A percentile compares a stretch with the other conserved stretches of the same genome.
Conservation (phyloP, 2,113 vertebrate genomes). For the Gambusia holbrooki region DNA sequence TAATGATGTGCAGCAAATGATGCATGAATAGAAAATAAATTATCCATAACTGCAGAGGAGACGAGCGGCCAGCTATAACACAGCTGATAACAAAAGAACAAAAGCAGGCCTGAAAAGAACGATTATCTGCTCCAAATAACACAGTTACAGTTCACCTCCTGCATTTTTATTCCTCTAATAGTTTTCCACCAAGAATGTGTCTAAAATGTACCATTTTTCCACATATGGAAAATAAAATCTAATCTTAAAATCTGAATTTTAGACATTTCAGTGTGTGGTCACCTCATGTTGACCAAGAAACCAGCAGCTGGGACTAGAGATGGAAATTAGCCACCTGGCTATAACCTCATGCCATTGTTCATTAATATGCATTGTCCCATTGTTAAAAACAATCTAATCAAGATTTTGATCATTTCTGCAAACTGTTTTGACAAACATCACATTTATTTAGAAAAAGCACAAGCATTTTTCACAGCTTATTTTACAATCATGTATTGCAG, state of each 20-base stretch:
- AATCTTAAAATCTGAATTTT: background rate
- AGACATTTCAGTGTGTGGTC: background rate
- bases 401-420: too few species aligned
- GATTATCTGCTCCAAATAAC: slow-evolving; percentile 13
- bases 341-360: too few species aligned
- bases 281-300: background rate
- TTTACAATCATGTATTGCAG: too few species aligned
- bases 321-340: too few species aligned
- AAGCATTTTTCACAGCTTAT: too few species aligned
- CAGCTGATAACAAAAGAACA: slow-evolving; percentile 12
- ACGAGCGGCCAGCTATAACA: slow-evolving; percentile 10
- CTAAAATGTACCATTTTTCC: background rate
- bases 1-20: slow-evolving; percentile 38
- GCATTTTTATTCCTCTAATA: background rate
- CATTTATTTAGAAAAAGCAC: too few species aligned
- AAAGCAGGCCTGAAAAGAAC: slow-evolving; percentile 10
- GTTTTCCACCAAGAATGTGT: background rate
- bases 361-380: too few species aligned
- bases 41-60: slow-evolving; percentile 25
- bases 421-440: too few species aligned
- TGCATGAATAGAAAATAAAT: slow-evolving; percentile 28
- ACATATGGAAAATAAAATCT: background rate
- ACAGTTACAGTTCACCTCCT: background rate
- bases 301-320: background rate
- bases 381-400: too few species aligned